Base-by-base conservation (phyloP, 2,113 vertebrate species). In the Colossoma macropomum region DNA sequence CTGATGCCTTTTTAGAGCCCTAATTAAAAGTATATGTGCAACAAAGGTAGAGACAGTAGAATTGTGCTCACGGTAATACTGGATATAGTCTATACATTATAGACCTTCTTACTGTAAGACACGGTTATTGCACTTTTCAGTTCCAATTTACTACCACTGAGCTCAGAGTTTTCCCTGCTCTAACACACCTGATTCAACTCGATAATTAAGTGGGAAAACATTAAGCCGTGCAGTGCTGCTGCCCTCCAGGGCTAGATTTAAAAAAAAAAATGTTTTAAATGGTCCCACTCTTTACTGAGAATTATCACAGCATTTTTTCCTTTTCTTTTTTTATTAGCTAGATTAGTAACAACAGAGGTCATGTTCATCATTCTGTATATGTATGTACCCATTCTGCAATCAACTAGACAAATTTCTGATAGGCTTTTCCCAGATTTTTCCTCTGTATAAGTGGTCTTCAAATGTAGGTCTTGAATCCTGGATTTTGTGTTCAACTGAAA, bases 141-240 rank as follows among this genome's bases (percentile, higher is more conserved):
- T 60, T 11, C 56, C 56, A 60, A 60, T 60, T 60, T 60, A 60
- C 56, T 23, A 25, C 52, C 52, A 60, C 7, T n/a, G 56, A 25
- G 56, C 23, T 60, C 1, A 60, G 52, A 17, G 21, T n/a, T 25
- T 60, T 60, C 56, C 23, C 56, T 60, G 21, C 56, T 60, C 23
- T n/a, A 60, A 25, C 56, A 60, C 56, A 60, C 56, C 56, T 25
- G 56, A 60, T 60, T 60, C 56, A 60, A 9, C 56, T n/a, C 23
- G 56, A 60, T 60, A 60, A 60, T 60, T 60, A 60, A 60, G 56
- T 60, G 23, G 56, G 56, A 60, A 56, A 60, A 60, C 56, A n/a
- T 60, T 60, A 60, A 60, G 56, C 52, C 11, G 17, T 54, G 52
- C 52, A 60, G 23, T 25, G 56, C 23, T 23, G 56, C 56, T 60